Percentiles rank a stretch among this genome's conserved stretches.
These are phyloP conservation scores for Sorex araneus DNA, from an alignment of 2,113 vertebrate genomes.

Conservation along the genomic window DNA sequence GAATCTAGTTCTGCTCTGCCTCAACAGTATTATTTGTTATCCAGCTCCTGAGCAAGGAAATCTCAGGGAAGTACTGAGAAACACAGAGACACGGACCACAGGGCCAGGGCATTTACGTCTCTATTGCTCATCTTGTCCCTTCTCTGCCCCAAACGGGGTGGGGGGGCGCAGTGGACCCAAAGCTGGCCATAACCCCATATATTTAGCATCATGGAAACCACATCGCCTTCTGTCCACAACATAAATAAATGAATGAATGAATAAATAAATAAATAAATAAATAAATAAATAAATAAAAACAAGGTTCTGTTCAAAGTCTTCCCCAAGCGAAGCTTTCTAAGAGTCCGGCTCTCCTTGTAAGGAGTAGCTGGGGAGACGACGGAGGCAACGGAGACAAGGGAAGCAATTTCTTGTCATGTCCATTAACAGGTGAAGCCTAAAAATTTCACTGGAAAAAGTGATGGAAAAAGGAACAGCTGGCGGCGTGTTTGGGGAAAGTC, in stretches of 20 bases:
- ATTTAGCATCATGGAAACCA: not conserved
- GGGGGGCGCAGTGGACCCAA: not conserved
- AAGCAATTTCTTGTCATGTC: slow-evolving; percentile 70
- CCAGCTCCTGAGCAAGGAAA: slow-evolving; percentile 76
- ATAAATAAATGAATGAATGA: too few species aligned
- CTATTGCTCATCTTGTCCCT: slow-evolving; percentile 30
- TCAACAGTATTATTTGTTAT: slow-evolving; percentile 70
- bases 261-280: not conserved
- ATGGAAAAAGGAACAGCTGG: slow-evolving; percentile 88
- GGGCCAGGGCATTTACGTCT: slow-evolving; percentile 52
- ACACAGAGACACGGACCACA: slow-evolving; percentile 20
- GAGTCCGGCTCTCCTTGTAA: slow-evolving; percentile 81
- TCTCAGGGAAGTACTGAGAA: slow-evolving; percentile 72
- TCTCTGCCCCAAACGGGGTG: not conserved
- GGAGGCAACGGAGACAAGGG: not conserved
- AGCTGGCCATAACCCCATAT: too few species aligned
- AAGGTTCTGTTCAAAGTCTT: slow-evolving; percentile 55
- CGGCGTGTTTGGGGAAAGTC: slow-evolving; percentile 83
- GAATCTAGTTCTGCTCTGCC: slow-evolving; percentile 78
- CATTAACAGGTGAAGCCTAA: slow-evolving; percentile 90
- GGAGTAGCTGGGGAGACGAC: not conserved
- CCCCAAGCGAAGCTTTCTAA: slow-evolving; percentile 59
- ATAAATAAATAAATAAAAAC: not conserved
- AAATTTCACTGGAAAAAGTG: slow-evolving; percentile 87
- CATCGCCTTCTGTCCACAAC: not conserved